Evolutionary conservation across 2,888 invertebrate species (phyloP), one percentile per base, ranked within the genome.

Genomic region (Drosophila anomalata): DNA sequence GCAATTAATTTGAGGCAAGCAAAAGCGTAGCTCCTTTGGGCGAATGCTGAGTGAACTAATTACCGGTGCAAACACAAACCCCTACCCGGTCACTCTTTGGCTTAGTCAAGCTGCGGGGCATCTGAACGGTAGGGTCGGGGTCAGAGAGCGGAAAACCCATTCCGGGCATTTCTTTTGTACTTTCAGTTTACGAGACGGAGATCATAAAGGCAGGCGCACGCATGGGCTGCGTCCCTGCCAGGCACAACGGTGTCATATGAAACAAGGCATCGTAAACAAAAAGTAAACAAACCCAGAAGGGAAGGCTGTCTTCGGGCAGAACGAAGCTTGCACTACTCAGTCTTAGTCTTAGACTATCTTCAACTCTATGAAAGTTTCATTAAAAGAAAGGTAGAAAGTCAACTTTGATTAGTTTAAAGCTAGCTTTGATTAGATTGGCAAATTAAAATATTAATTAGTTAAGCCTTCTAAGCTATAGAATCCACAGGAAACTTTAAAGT

Each of bases 191-290:
- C 69, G 54, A 56, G 53, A 67, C 61, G 72, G 83, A 83, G 87
- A 81, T 85, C 85, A 84, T 87, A 83, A 79, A 83, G 87, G 70
- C 69, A 78, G 57, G 48, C 53, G 22, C 54, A 41, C 53, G 50
- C 53, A 51, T 36, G 29, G 29, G 22, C 39, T 51, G 44, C 69
- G 63, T 57, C 61, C 63, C 54, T 63, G 56, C 61, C 73, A 76
- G 85, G 76, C 86, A 72, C 82, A 84, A 85, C 85, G 82, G 84
- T 85, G 88, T 85, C 86, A 80, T 82, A 87, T 84, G 78, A 75
- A 83, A 82, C 76, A 84, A 71, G 77, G 84, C 87, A 83, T 71
- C 75, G 87, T 76, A 76, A 76, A 79, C 71, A 70, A 66, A 73
- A 73, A 62, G 55, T 51, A 70, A 78, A 73, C 71, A 57, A 47